These are phyloP conservation scores for Apis mellifera DNA, from an alignment of 1,140 invertebrate species.

Conservation along the genomic window Amel_HAv3.1 CM009943.2:3669501-3670000, in stretches of 20 bases:
- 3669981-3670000: slow-evolving; percentile 61
- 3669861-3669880: too few species aligned
- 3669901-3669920: slow-evolving; percentile 45
- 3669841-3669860: too few species aligned
- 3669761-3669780: too few species aligned
- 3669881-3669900: too few species aligned
- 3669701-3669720: not conserved
- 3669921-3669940: slow-evolving; percentile 32
- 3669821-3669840: too few species aligned
- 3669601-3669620: slow-evolving; percentile 68
- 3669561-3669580: slow-evolving; percentile 78
- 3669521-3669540: slow-evolving; percentile 37
- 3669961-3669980: slow-evolving; percentile 55
- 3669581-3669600: slow-evolving; percentile 77
- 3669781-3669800: not conserved
- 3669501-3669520: not conserved
- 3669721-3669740: not conserved
- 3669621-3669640: slow-evolving; percentile 23
- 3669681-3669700: not conserved
- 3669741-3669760: too few species aligned
- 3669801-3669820: too few species aligned
- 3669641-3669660: slow-evolving; percentile 13
- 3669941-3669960: slow-evolving; percentile 51
- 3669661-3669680: slow-evolving; percentile 8
- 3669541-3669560: slow-evolving; percentile 80